Percentiles rank a stretch among this genome's conserved stretches.
phyloP scores from a whole-genome alignment of 2,888 invertebrate genomes.

The Ichneumoninae sp. region DNA sequence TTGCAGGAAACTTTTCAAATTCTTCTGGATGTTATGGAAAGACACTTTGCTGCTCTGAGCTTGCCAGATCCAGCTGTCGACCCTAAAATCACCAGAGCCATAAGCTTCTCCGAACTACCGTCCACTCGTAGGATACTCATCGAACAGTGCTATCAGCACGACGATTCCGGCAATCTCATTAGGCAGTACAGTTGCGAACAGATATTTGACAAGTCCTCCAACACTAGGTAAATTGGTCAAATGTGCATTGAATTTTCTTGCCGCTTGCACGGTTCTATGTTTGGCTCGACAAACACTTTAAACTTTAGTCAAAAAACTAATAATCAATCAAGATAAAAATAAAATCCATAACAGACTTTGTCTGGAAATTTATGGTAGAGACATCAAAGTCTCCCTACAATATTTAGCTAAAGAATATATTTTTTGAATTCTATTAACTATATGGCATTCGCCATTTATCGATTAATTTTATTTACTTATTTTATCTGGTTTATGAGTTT shows the following conservation, averaged over 20 bases:
- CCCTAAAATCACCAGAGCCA: conserved; percentile 71
- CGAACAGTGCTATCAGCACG: conserved; percentile 70
- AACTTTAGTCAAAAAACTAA: neutral
- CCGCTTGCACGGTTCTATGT: neutral
- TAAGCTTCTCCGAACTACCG: conserved; percentile 75
- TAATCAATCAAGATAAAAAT: neutral
- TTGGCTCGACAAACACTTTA: neutral
- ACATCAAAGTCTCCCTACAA: no score
- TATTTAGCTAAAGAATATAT: no score
- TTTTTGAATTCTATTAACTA: no score
- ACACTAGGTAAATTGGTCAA: conserved; percentile 70
- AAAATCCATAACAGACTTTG: no score
- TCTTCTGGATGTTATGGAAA: conserved; percentile 76
- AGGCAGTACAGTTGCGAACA: conserved; percentile 78
- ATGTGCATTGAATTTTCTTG: conserved; percentile 22
- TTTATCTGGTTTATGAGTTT: no score
- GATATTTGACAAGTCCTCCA: conserved; percentile 71
- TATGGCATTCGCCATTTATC: no score
- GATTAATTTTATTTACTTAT: no score
- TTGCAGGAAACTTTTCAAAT: conserved; percentile 64
- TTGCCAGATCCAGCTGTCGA: conserved; percentile 69
- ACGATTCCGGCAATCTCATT: conserved; percentile 69
- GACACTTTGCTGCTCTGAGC: conserved; percentile 72
- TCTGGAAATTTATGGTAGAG: neutral
- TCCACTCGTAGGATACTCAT: conserved; percentile 68